Evolutionary conservation across 2,888 invertebrate species (phyloP).

Genomic region (Drosophila nigricruria): DNA sequence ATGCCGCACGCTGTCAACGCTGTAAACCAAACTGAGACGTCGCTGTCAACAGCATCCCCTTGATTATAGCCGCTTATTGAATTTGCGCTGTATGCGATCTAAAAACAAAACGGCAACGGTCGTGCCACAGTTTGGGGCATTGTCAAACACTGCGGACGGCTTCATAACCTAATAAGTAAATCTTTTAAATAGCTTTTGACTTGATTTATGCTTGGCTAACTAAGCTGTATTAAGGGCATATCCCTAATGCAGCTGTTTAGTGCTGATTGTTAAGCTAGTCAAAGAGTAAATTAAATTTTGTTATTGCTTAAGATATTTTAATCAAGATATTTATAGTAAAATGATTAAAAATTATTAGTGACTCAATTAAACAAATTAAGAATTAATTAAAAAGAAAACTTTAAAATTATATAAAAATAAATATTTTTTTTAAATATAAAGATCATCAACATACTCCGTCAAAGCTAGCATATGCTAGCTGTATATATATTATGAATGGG

Average conservation of each 20-base stretch:
- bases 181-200: neutral
- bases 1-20: slow-evolving; percentile 75
- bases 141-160: slow-evolving; percentile 6
- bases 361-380: no score
- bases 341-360: no score
- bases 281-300: neutral
- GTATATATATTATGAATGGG: neutral
- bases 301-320: neutral
- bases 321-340: neutral
- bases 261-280: neutral
- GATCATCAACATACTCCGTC: neutral
- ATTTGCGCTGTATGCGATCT: slow-evolving; percentile 51
- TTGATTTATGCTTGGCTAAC: neutral
- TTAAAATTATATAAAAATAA: neutral
- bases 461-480: neutral
- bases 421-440: neutral
- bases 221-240: neutral
- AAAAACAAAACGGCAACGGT: slow-evolving; percentile 37
- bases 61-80: slow-evolving; percentile 55
- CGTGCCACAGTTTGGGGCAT: slow-evolving; percentile 4
- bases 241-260: neutral
- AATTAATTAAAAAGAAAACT: no score
- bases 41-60: slow-evolving; percentile 53
- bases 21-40: slow-evolving; percentile 68
- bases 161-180: slow-evolving; percentile 23